These are phyloP conservation scores for Pseudomyrmex concolor DNA, from an alignment of 1,140 invertebrate species.

Conservation along the genomic window DNA sequence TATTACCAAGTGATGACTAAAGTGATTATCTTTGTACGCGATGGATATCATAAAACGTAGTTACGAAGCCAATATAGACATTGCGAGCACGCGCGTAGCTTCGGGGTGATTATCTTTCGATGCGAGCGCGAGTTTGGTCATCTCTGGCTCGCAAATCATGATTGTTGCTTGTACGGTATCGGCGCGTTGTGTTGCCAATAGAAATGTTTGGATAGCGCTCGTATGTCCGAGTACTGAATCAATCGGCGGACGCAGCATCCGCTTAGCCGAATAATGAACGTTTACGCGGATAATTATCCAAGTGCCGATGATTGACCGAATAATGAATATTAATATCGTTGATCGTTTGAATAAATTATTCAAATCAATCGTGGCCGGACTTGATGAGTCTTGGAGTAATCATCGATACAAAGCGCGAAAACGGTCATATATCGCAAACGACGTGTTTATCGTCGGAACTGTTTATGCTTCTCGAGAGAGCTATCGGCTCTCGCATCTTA, in stretches of 20 bases:
- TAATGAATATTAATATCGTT: conserved; percentile 71
- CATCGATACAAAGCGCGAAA: conserved; percentile 24
- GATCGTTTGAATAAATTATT: conserved; percentile 70
- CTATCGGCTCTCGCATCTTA: neutral
- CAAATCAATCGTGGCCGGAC: conserved; percentile 29
- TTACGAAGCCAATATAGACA: neutral
- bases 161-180: conserved; percentile 23
- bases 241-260: conserved; percentile 54
- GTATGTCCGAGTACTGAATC: conserved; percentile 43
- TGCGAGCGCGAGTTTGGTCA: conserved; percentile 42
- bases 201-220: conserved; percentile 56
- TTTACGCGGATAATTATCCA: conserved; percentile 70
- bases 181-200: conserved; percentile 15
- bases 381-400: conserved; percentile 64
- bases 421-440: neutral
- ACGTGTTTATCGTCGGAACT: neutral
- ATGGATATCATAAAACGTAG: neutral
- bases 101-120: conserved; percentile 32
- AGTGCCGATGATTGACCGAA: conserved; percentile 65
- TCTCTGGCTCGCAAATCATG: conserved; percentile 47
- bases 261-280: conserved; percentile 65
- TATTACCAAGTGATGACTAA: neutral
- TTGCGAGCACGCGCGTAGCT: neutral
- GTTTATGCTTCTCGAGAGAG: neutral
- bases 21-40: neutral